These are phyloP conservation scores for Zophobas atratus DNA, from an alignment of 1,140 invertebrate species.

Conservation along the genomic window DNA sequence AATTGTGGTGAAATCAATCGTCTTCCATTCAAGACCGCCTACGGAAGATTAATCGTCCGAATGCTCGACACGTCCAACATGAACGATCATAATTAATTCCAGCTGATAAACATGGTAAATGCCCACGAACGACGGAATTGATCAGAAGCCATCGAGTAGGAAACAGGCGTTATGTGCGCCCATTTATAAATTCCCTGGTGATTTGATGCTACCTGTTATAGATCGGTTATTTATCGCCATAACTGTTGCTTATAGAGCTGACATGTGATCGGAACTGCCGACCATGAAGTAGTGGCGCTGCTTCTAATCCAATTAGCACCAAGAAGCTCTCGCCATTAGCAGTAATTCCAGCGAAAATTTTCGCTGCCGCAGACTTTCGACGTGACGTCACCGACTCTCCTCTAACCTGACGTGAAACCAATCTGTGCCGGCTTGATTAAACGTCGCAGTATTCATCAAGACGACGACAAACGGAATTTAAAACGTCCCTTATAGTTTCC, in stretches of 20 bases:
- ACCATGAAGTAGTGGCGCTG: neutral
- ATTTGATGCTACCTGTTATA: conserved; percentile 42
- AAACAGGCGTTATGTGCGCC: conserved; percentile 30
- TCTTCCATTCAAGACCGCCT: neutral
- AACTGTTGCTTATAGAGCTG: conserved; percentile 37
- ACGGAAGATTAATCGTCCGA: conserved; percentile 14
- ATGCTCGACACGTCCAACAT: conserved; percentile 3
- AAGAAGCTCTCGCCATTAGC: neutral
- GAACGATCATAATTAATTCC: conserved; percentile 42
- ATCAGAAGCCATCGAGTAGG: conserved; percentile 29
- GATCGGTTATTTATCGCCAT: conserved; percentile 38
- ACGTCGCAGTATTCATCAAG: neutral
- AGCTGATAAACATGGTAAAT: conserved; percentile 29
- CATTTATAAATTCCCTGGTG: conserved; percentile 38
- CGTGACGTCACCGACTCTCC: neutral
- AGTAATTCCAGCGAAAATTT: no score
- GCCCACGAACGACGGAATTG: conserved; percentile 23
- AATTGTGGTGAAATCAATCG: neutral
- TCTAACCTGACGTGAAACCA: neutral
- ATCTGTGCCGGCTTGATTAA: neutral
- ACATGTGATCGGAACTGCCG: conserved; percentile 13
- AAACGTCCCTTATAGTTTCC: conserved; percentile 9
- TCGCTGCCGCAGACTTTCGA: neutral
- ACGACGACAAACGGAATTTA: neutral
- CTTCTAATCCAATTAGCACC: conserved; percentile 15